A percentile compares a stretch with the other conserved stretches of the same genome.
Evolutionary conservation across 2,113 vertebrate species (phyloP).

Genomic region (Myrmophylax atrothorax): DNA sequence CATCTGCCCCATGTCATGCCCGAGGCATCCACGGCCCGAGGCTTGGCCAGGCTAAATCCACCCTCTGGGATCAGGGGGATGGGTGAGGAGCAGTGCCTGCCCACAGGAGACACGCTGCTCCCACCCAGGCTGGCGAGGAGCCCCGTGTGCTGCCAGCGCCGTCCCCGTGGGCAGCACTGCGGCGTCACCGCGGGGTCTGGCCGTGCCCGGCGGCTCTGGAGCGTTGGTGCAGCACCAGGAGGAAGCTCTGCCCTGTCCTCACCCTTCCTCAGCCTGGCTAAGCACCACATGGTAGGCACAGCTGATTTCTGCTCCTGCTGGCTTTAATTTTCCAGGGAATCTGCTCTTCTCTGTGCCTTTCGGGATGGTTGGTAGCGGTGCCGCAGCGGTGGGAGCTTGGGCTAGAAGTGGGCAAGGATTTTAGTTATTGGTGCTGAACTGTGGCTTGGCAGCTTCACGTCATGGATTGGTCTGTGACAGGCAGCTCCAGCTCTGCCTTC

Average conservation of each 20-base stretch:
- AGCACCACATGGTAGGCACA: background rate
- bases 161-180: background rate
- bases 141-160: background rate
- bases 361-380: fast-evolving
- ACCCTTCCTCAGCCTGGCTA: background rate
- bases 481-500: background rate
- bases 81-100: background rate
- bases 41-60: background rate
- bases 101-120: background rate
- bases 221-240: fast-evolving
- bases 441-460: background rate
- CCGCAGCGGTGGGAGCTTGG: background rate
- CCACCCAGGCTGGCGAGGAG: background rate
- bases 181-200: background rate
- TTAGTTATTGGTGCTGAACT: background rate
- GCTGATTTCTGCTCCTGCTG: background rate
- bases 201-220: background rate
- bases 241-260: background rate
- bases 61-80: background rate
- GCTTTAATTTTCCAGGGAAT: fast-evolving
- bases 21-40: fast-evolving
- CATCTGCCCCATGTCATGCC: background rate
- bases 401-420: background rate
- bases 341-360: background rate
- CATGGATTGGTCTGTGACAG: fast-evolving